Base-by-base conservation (phyloP, 2,113 vertebrate species). In the Motacilla alba region DNA sequence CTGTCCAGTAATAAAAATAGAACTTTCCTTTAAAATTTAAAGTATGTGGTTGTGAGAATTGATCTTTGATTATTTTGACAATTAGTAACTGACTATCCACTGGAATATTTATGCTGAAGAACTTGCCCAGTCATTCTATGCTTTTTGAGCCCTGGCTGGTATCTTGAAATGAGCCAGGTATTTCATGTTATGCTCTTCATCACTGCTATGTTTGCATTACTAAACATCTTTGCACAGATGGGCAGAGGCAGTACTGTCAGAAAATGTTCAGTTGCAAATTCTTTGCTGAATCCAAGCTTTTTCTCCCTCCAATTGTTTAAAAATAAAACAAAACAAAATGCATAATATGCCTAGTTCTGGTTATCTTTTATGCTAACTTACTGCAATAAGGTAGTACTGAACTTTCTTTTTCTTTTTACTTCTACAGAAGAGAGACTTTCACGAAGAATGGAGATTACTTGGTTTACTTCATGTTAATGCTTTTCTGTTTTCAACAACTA, bases 201-300 rank as follows among this genome's bases (percentile, higher is more conserved):
- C 75, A 63, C 49, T 95, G 81, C 53, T 93, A 50, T 95, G 93
- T 95, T 97, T 95, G 58, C 9, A 0, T 93, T 95, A 69, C 94
- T 93, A 87, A 94, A 94, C 91, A 88, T 93, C 93, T 95, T 97
- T 94, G 94, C 91, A 95, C 94, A 95, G 91, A 95, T 96, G 91
- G 94, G 93, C 62, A 95, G 93, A 97, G 89, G 70, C 95, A 97
- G 94, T 91, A 91, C 87, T 96, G 95, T 95, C 91, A 97, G 78
- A 94, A 94, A 96, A 85, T 93, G 82, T 95, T 93, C 93, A 93
- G 74, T 95, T 95, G 75, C 94, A 95, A 97, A 94, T 93, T 93
- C 84, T 90, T 55, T 93, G 82, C 87, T 93, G 94, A 87, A 95
- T 90, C 50, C 59, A 79, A 91, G 74, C 13, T 58, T 96, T 95